Evolutionary conservation across 2,888 invertebrate genomes (phyloP), one percentile per base, ranked within the genome.

Genomic region (Ormyrus thymus): DNA sequence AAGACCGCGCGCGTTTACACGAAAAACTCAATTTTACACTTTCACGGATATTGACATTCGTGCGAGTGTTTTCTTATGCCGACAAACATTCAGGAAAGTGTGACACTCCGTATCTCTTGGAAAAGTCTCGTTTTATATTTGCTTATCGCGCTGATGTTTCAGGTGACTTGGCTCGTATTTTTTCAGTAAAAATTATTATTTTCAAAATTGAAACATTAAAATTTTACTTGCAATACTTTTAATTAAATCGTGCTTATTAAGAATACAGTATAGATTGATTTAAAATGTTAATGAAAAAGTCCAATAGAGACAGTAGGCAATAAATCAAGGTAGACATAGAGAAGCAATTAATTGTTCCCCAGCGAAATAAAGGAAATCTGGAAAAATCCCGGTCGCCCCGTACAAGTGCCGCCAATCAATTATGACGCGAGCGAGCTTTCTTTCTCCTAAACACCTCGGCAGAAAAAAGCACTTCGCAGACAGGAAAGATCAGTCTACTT

Each of bases 351-450:
- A 29, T 29, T 29, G 29, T 29, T 29, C 29, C 29, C 29, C 29
- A 29, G 29, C 4, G 29, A 4, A 3, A 29, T 29, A 29, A 29
- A 29, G 29, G 29, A 29, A 29, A 29, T 29, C 29, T 29, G 3
- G 29, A 29, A 29, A 29, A 29, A 29, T 29, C 29, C 29, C 29
- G 29, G 29, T 29, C 29, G 29, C 29, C 29, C 29, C 29, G 29
- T 29, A 29, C 29, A 29, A 29, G 29, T 29, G 29, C 4, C 29
- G 29, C 29, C 51, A 72, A 72, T 72, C 46, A 61, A 72, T 72
- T 72, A 62, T 72, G 61, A 72, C 71, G 15, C 71, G 56, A 43
- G n/a, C 48, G 51, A 43, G n/a, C 13, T 6, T 62, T 8, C 29
- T 29, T 29, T 29, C 29, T 29, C 48, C 4, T 50, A 53, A 56